Base-by-base conservation (phyloP, 2,797 vertebrate genomes). In the Echiichthys vipera region DNA sequence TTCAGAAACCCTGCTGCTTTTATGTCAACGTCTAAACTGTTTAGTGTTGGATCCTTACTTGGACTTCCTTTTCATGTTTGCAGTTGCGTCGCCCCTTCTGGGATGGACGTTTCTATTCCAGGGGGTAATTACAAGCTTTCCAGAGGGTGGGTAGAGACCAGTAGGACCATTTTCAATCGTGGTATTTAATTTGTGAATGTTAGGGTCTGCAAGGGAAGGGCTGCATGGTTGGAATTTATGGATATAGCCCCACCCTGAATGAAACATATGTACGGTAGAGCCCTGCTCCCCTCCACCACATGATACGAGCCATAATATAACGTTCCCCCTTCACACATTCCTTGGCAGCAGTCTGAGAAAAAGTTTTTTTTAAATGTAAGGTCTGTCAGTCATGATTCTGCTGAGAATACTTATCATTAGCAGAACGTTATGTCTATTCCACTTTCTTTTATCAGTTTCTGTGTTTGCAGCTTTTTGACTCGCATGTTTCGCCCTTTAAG, bases 161-260 rank as follows among this genome's bases (percentile, higher is more conserved):
- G 68, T 65, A 47, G 74, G 88, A 90, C 89, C 90, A 83, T 84
- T 87, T 88, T 78, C 84, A 84, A 84, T 85, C 79, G 71, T 80
- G 79, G 71, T 59, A 83, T 91, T 92, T 91, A 84, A 90, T 92
- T 85, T 87, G 89, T 87, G 78, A 88, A 65, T 18, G 58, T 89
- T 80, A 71, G 89, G 86, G 87, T 92, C 89, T 72, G 20, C 42
- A 70, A 83, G 89, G 88, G 84, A 89, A 78, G 88, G 90, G 87
- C 87, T 27, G 71, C 85, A 74, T 71, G 62, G 73, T 82, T 89
- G 84, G 84, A 89, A 85, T 90, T 91, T 92, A 86, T 88, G 67
- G 82, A 82, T 84, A 64, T 68, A 24, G 73, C 87, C 87, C 86
- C 91, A 81, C 91, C 92, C 91, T 84, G 78, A 77, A 69, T 65